Evolutionary conservation across 2,113 vertebrate genomes (phyloP).

Genomic region (Stigmatopora nigra): DNA sequence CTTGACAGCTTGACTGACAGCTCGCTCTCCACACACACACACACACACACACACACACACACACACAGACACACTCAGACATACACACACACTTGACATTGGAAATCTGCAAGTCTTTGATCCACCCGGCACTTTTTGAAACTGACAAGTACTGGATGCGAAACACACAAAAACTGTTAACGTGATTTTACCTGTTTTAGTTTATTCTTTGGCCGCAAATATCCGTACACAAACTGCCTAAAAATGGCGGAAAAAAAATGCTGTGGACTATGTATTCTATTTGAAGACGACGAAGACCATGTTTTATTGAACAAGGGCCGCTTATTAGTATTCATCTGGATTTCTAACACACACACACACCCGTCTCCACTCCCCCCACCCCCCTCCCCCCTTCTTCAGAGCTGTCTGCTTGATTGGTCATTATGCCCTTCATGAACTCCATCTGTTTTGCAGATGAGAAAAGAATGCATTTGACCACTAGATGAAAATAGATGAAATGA

Average conservation of each 20-base stretch:
- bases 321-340: conserved; percentile 63
- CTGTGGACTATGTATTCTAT: conserved; percentile 46
- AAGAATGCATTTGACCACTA: neutral
- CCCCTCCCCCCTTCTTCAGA: conserved; percentile 39
- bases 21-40: conserved; percentile 27
- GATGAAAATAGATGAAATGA: neutral
- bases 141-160: conserved; percentile 42
- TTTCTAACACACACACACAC: conserved; percentile 37
- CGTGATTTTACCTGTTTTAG: neutral
- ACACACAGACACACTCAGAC: conserved; percentile 12
- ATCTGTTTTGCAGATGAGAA: neutral
- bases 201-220: neutral
- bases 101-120: conserved; percentile 54
- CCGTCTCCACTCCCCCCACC: conserved; percentile 32
- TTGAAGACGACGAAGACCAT: conserved; percentile 61
- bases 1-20: conserved; percentile 64
- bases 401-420: conserved; percentile 51
- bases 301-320: conserved; percentile 61
- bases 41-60: conserved; percentile 15
- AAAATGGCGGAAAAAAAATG: neutral
- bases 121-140: conserved; percentile 46
- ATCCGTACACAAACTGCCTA: neutral
- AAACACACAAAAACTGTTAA: neutral
- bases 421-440: conserved; percentile 19
- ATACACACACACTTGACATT: conserved; percentile 40